phyloP scores from a whole-genome alignment of 2,113 vertebrate species.

The Mesembrinibis cayennensis region DNA sequence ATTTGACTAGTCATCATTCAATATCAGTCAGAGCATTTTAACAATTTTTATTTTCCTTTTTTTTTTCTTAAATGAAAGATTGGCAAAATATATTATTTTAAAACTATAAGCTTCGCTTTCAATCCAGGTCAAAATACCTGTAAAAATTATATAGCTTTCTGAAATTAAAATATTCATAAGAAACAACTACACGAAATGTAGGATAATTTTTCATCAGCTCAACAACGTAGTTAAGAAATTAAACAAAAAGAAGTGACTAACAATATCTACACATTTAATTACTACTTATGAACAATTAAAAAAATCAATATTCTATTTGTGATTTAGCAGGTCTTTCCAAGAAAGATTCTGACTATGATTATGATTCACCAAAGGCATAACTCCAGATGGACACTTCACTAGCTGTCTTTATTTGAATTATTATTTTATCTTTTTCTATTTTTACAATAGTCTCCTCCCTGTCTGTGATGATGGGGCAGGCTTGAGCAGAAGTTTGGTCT shows the following conservation, averaged over 20 bases:
- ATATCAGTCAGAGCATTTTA: background rate
- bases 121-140: background rate
- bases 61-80: background rate
- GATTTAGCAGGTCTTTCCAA: background rate
- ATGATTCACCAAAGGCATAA: background rate
- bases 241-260: background rate
- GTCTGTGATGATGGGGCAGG: background rate
- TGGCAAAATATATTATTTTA: background rate
- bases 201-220: background rate
- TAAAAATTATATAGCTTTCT: background rate
- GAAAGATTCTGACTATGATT: background rate
- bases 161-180: background rate
- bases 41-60: rapidly evolving
- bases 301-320: background rate
- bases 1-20: background rate
- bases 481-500: background rate
- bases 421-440: background rate
- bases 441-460: background rate
- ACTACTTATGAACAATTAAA: background rate
- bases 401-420: background rate
- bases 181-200: background rate
- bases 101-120: background rate
- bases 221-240: background rate
- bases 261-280: background rate
- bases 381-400: background rate